Conservation (phyloP, 2,797 vertebrate species). For the Muscicapa comitata region DNA sequence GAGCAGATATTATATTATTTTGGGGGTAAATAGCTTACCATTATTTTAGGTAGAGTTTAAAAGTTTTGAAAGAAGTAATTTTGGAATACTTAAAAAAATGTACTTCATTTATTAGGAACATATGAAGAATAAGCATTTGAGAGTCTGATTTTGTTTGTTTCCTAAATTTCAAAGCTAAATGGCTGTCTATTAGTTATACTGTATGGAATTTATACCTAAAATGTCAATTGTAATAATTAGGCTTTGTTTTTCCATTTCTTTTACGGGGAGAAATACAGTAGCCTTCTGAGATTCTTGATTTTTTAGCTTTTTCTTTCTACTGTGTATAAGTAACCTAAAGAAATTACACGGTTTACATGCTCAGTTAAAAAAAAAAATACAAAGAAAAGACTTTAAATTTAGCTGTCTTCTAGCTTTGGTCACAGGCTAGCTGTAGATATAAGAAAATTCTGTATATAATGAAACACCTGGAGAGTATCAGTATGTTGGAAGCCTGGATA, state of each 20-base stretch:
- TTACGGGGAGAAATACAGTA: not conserved
- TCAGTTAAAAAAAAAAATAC: not conserved
- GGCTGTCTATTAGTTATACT: not conserved
- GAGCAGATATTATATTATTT: not conserved
- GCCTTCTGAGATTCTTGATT: not conserved
- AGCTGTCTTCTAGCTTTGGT: not conserved
- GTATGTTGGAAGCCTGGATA: too few relatives aligned
- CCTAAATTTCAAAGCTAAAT: not conserved
- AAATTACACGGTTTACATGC: not conserved
- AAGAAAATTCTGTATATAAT: not conserved
- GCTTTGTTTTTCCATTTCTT: not conserved
- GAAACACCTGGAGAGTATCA: not conserved
- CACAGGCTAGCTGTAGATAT: not conserved
- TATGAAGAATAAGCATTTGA: not conserved
- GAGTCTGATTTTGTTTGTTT: not conserved
- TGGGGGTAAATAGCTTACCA: not conserved
- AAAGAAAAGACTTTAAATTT: not conserved
- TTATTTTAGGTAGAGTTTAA: not conserved
- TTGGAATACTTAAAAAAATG: not conserved
- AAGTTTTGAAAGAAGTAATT: not conserved
- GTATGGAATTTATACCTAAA: not conserved
- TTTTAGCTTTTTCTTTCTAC: not conserved
- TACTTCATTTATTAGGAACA: not conserved
- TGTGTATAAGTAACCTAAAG: not conserved
- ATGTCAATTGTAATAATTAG: not conserved